Base-by-base conservation (phyloP, 92 coral and sea anemone species). In the Ricordea florida region DNA sequence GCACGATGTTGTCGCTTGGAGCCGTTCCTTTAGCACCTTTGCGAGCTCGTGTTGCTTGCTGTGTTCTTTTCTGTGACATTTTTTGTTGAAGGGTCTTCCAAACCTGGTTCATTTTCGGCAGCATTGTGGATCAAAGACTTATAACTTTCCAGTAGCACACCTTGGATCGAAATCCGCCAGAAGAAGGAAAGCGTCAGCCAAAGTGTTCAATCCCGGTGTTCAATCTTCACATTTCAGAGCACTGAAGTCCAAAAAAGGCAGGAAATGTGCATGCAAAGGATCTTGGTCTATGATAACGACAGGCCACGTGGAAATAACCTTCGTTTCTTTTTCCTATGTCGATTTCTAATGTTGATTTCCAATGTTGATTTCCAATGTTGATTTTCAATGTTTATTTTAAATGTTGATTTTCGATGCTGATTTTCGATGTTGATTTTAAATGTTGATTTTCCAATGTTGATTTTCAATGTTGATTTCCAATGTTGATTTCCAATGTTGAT, bases 1-100 rank as follows among this genome's bases (percentile, higher is more conserved):
- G 88, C 60, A 82, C 79, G n/a, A 82, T 43, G 14, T 47, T 53
- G 26, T 72, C 82, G 28, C 81, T 57, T 38, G 72, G 72, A 5
- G 75, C 81, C 30, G 65, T 49, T 62, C 51, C 72, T 33, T 48
- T 68, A 5, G 48, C 64, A 53, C 79, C 72, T 58, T 59, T 72
- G 24, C 53, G 25, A 32, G 52, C 33, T 72, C 57, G 40, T 21
- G 63, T 72, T 38, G 37, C 44, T 35, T 62, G 62, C 48, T 59
- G 60, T 10, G 75, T 62, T 52, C 75, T 48, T 62, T 81, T 80
- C 26, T 22, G 57, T 17, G 71, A 27, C 85, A 80, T 69, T 71
- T 78, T 67, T 37, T 57, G 69, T 45, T 81, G 70, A 13, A 81
- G 57, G 52, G 52, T 23, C 60, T 44, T 18, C 80, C 80, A 80